These are phyloP conservation scores for Ophioninae sp. DNA, from an alignment of 2,888 invertebrate species.

Conservation along the genomic window DNA sequence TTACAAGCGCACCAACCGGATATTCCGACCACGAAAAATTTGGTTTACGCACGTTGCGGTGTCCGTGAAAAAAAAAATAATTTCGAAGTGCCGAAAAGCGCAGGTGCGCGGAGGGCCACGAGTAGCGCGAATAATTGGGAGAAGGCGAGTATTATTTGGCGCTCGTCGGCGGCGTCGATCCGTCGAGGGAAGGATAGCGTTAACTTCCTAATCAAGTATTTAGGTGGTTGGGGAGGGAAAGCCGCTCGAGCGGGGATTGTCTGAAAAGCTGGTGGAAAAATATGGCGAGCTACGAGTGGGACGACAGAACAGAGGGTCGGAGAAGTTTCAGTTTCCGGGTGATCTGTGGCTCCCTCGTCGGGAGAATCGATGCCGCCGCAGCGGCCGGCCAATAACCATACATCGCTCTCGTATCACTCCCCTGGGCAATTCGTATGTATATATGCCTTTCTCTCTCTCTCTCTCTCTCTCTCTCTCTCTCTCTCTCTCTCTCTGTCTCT, in stretches of 20 bases:
- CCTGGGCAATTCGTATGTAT: conserved; percentile 70
- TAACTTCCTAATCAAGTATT: conserved; percentile 79
- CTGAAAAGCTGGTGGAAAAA: conserved; percentile 40
- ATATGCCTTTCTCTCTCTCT: neutral
- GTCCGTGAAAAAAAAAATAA: neutral
- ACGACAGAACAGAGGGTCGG: conserved; percentile 57
- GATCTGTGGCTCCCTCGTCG: conserved; percentile 80
- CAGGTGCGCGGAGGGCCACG: neutral
- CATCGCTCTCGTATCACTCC: conserved; percentile 79
- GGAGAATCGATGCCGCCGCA: conserved; percentile 80
- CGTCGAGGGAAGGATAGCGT: conserved; percentile 68
- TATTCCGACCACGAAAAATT: too few species aligned
- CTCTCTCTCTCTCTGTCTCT: neutral
- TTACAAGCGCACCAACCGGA: too few species aligned
- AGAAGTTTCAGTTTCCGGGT: conserved; percentile 79
- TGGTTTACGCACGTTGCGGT: neutral
- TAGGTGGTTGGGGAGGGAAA: conserved; percentile 63
- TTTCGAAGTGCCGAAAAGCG: neutral
- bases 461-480: too few species aligned
- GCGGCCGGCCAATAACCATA: conserved; percentile 80
- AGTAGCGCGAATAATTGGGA: neutral
- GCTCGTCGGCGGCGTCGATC: neutral
- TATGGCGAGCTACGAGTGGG: conserved; percentile 49
- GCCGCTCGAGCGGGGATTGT: conserved; percentile 2
- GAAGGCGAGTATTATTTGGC: neutral